phyloP scores from a whole-genome alignment of 1,140 invertebrate species.

The Theocolax elegans region DNA sequence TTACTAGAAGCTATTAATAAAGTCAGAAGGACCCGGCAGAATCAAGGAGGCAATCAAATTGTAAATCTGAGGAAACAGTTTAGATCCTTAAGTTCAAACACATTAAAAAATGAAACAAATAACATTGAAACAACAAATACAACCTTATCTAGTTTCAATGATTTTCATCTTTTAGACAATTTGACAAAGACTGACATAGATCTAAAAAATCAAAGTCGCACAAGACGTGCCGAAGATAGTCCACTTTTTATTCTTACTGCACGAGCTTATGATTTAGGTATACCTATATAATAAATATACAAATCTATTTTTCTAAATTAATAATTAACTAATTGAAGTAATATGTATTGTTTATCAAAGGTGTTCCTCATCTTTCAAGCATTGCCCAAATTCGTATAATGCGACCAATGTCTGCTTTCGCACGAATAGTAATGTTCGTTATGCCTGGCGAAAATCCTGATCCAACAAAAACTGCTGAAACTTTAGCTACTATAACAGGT shows the following conservation, averaged over 20 bases:
- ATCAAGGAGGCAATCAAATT: background rate
- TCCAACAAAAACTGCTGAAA: conserved; percentile 76
- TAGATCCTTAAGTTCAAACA: background rate
- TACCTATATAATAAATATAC: background rate
- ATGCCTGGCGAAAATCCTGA: conserved; percentile 80
- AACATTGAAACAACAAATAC: background rate
- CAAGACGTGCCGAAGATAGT: conserved; percentile 64
- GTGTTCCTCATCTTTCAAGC: conserved; percentile 77
- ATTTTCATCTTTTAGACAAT: conserved; percentile 23
- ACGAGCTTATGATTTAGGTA: conserved; percentile 82
- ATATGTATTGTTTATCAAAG: conserved; percentile 52
- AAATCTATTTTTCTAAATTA: too few relatives aligned
- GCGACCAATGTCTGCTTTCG: conserved; percentile 73
- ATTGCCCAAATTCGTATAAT: conserved; percentile 76
- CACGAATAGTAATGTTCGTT: conserved; percentile 80
- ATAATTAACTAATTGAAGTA: background rate
- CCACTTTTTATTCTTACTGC: conserved; percentile 74
- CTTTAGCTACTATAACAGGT: conserved; percentile 80
- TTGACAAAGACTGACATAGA: background rate
- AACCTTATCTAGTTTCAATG: background rate
- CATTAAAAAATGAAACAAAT: background rate
- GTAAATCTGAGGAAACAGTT: conserved; percentile 19
- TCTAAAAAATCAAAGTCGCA: conserved; percentile 48
- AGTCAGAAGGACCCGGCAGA: conserved; percentile 56
- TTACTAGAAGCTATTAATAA: conserved; percentile 53